Conservation (phyloP, 2,113 vertebrate genomes). For the Neoarius graeffei region DNA sequence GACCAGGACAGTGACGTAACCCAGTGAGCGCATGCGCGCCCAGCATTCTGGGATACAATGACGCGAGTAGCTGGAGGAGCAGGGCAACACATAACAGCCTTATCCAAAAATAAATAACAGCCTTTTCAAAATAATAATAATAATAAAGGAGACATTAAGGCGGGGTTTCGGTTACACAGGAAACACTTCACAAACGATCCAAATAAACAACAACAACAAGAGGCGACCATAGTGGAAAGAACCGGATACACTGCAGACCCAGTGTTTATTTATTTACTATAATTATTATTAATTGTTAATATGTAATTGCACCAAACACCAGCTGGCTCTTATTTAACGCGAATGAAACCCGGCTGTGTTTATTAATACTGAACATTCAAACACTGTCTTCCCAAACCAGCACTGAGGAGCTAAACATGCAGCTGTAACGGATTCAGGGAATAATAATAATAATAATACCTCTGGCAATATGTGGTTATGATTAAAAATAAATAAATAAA, state of each 20-base stretch:
- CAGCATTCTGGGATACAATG: constrained; percentile 7
- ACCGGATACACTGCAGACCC: background rate
- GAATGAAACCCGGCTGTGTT: background rate
- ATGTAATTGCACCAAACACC: too few relatives aligned
- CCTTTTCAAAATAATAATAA: background rate
- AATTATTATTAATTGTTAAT: too few relatives aligned
- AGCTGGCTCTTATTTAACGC: constrained; percentile 1
- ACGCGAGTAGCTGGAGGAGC: background rate
- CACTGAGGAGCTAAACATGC: background rate
- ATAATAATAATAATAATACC: background rate
- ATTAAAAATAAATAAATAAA: background rate
- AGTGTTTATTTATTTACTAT: background rate
- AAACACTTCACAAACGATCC: background rate
- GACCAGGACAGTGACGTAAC: background rate
- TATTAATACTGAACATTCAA: background rate
- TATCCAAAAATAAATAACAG: background rate
- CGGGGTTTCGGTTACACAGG: background rate
- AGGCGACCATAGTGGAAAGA: background rate
- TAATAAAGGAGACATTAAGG: background rate
- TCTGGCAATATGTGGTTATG: background rate
- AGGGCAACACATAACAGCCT: too few relatives aligned
- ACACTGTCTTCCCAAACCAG: background rate
- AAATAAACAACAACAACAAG: background rate
- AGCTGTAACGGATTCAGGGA: constrained; percentile 32
- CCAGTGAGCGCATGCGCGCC: background rate